These are phyloP conservation scores for Porites divaricata DNA, from an alignment of 92 coral and sea anemone species.

Conservation along the genomic window DNA sequence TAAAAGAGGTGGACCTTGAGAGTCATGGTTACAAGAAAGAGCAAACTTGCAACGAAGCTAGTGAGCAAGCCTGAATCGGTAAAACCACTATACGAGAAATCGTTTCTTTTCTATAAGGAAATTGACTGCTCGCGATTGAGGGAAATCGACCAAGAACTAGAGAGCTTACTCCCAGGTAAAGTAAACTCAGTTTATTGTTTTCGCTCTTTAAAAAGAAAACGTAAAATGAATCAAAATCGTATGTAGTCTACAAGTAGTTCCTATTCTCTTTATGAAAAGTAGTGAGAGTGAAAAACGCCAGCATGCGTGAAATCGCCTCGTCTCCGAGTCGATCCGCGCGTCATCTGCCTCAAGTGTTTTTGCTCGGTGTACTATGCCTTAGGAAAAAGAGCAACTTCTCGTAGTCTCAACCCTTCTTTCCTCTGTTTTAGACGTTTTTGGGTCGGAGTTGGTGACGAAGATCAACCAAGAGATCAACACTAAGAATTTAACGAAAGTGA, in stretches of 20 bases:
- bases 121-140: background rate
- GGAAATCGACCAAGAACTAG: constrained; percentile 4
- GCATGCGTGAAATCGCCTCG: too few species aligned
- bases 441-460: background rate
- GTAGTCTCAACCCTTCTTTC: background rate
- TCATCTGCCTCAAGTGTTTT: too few species aligned
- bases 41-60: too few species aligned
- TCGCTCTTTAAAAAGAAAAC: background rate
- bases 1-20: constrained; percentile 10
- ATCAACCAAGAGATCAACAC: background rate
- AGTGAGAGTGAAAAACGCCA: too few species aligned
- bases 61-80: background rate
- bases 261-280: too few species aligned
- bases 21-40: constrained; percentile 6
- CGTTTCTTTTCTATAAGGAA: constrained; percentile 6
- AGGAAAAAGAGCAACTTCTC: too few species aligned
- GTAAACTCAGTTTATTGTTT: too few species aligned
- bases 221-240: too few species aligned
- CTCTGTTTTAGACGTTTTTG: background rate
- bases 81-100: background rate
- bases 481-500: background rate
- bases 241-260: too few species aligned
- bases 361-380: too few species aligned
- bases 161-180: constrained; percentile 5
- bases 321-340: too few species aligned